Percentiles rank a stretch among this genome's conserved stretches.
Conservation (phyloP, 2,113 vertebrate genomes). For the Tor tambroides region DNA sequence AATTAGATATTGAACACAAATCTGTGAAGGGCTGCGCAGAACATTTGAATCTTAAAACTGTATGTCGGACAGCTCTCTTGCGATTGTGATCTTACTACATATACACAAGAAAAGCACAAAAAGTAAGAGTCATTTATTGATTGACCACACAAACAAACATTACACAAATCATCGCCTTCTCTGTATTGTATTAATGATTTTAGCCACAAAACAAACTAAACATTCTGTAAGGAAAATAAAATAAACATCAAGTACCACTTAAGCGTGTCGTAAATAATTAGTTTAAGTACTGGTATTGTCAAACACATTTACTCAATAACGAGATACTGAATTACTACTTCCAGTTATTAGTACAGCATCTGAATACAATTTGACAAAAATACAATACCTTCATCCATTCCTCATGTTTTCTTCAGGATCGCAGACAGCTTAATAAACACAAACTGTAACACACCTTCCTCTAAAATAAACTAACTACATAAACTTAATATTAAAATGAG, state of each 20-base stretch:
- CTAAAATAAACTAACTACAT: constrained; percentile 63
- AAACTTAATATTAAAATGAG: constrained; percentile 57
- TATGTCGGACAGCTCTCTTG: background rate
- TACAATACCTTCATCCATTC: background rate
- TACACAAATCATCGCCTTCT: constrained; percentile 54
- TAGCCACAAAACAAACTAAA: constrained; percentile 62
- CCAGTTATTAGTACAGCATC: constrained; percentile 70
- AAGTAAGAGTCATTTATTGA: constrained; percentile 63
- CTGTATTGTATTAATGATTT: constrained; percentile 46
- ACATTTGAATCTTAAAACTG: background rate
- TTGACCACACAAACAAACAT: constrained; percentile 59
- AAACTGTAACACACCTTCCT: constrained; percentile 40
- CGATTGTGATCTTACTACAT: background rate
- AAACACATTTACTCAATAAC: constrained; percentile 46
- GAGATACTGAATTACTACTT: constrained; percentile 66
- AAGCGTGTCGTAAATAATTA: constrained; percentile 39
- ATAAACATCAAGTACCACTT: constrained; percentile 47
- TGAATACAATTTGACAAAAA: constrained; percentile 22
- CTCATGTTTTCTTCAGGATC: background rate
- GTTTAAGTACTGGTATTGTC: constrained; percentile 38
- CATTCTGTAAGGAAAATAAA: constrained; percentile 60
- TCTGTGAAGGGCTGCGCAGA: background rate
- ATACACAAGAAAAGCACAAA: constrained; percentile 31
- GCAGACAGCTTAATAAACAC: constrained; percentile 12
- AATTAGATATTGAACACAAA: background rate